Evolutionary conservation across 2,888 invertebrate genomes (phyloP).

Genomic region (Melanargia galathea): DNA sequence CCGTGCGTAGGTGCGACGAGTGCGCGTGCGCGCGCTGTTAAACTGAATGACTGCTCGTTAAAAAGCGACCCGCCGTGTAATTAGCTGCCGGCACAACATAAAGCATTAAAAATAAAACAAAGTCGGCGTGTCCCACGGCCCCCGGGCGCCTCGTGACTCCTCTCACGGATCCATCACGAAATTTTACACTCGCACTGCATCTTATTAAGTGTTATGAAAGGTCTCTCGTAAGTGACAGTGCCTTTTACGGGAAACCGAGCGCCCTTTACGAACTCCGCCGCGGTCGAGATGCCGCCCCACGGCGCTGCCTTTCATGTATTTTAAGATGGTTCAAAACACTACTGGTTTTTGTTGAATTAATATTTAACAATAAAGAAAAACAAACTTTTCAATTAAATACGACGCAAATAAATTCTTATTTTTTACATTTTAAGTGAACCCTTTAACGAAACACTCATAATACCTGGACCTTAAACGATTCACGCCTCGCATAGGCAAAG

Average conservation of each 20-base stretch:
- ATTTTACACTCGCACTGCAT: slow-evolving; percentile 70
- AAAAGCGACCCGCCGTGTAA: slow-evolving; percentile 70
- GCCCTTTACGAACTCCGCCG: slow-evolving; percentile 49
- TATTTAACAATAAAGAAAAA: not conserved
- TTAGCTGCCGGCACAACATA: slow-evolving; percentile 64
- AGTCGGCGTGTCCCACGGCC: slow-evolving; percentile 67
- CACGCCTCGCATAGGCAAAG: slow-evolving; percentile 62
- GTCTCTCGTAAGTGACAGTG: slow-evolving; percentile 65
- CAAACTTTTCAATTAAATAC: too few species aligned
- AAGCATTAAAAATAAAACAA: slow-evolving; percentile 63
- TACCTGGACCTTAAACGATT: too few species aligned
- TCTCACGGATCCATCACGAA: slow-evolving; percentile 76
- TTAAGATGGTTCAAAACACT: not conserved
- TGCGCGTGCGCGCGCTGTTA: slow-evolving; percentile 63
- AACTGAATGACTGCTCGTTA: slow-evolving; percentile 73
- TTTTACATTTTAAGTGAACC: too few species aligned
- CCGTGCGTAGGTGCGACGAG: slow-evolving; percentile 43
- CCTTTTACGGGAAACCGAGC: slow-evolving; percentile 64
- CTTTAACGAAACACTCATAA: too few species aligned
- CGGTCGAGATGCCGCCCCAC: slow-evolving; percentile 37
- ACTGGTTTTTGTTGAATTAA: not conserved
- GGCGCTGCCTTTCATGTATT: slow-evolving; percentile 37
- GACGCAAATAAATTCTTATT: too few species aligned
- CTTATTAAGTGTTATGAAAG: slow-evolving; percentile 78
- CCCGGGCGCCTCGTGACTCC: slow-evolving; percentile 70